Percentiles rank a stretch among this genome's conserved stretches.
phyloP scores from a whole-genome alignment of 2,113 vertebrate species.

The Sceloporus tristichus region DNA sequence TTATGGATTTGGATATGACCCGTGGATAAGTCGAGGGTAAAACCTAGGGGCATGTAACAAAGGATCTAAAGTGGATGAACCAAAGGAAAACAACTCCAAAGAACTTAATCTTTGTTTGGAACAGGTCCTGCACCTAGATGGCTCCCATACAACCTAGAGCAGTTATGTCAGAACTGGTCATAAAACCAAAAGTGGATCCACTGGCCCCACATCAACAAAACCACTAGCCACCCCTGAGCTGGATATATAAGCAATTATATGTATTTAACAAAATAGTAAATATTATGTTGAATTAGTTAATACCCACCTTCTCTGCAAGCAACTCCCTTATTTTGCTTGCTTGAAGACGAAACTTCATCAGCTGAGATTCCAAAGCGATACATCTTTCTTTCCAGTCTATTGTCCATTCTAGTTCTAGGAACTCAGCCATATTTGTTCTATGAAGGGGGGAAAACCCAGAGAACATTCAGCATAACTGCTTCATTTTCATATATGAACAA shows the following conservation, averaged over 20 bases:
- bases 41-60: no score
- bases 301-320: constrained; percentile 93
- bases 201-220: no score
- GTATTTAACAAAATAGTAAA: not conserved
- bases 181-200: no score
- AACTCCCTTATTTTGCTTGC: constrained; percentile 96
- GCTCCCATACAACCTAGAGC: no score
- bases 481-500: constrained; percentile 12
- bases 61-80: no score
- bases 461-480: constrained; percentile 37
- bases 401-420: constrained; percentile 82
- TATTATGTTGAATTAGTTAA: not conserved
- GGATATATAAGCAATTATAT: not conserved
- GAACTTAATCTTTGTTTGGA: no score
- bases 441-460: constrained; percentile 51
- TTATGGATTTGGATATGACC: no score
- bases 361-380: constrained; percentile 90
- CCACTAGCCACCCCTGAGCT: no score
- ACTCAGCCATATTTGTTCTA: constrained; percentile 87
- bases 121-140: no score
- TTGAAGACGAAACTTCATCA: constrained; percentile 95
- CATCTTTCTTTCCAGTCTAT: constrained; percentile 96
- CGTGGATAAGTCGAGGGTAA: no score
- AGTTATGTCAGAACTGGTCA: no score
- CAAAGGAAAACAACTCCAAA: no score